Percentiles rank a stretch among this genome's conserved stretches.
These are phyloP conservation scores for Drosophila acutilabella DNA, from an alignment of 2,888 invertebrate genomes.

Conservation along the genomic window DNA sequence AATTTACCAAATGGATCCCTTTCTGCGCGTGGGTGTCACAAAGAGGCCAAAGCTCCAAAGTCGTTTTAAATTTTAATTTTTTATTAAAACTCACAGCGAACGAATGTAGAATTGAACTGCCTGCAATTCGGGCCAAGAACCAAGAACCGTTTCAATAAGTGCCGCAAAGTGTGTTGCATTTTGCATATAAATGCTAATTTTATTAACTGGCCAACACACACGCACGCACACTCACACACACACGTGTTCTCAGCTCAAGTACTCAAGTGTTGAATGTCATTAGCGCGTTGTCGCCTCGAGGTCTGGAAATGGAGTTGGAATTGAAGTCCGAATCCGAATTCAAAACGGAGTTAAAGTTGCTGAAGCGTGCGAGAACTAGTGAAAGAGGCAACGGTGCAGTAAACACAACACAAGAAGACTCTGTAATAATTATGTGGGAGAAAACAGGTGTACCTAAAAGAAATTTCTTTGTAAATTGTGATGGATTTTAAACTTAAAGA, in stretches of 20 bases:
- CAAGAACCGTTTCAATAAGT: constrained; percentile 52
- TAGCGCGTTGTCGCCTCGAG: constrained; percentile 70
- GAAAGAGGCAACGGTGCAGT: neutral
- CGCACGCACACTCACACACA: constrained; percentile 5
- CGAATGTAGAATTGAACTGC: constrained; percentile 40
- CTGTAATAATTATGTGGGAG: neutral
- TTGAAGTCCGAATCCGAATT: constrained; percentile 27
- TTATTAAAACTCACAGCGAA: constrained; percentile 28
- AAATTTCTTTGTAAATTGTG: too few species aligned
- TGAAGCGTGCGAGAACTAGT: constrained; percentile 51
- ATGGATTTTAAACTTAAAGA: too few species aligned
- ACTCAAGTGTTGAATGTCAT: constrained; percentile 67
- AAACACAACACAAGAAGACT: neutral
- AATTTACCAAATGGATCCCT: constrained; percentile 63
- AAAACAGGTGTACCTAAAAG: neutral
- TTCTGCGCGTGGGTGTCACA: constrained; percentile 48
- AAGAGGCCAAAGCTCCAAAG: constrained; percentile 1
- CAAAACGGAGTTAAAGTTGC: constrained; percentile 31
- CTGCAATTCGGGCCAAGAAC: constrained; percentile 32
- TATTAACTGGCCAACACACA: constrained; percentile 24
- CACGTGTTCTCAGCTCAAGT: constrained; percentile 23
- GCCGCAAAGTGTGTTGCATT: constrained; percentile 53
- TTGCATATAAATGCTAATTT: constrained; percentile 71
- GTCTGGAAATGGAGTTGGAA: constrained; percentile 43
- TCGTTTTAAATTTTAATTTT: constrained; percentile 9